These are phyloP conservation scores for Oasisia sp. DNA, from an alignment of 2,888 invertebrate species.

Conservation along the genomic window DNA sequence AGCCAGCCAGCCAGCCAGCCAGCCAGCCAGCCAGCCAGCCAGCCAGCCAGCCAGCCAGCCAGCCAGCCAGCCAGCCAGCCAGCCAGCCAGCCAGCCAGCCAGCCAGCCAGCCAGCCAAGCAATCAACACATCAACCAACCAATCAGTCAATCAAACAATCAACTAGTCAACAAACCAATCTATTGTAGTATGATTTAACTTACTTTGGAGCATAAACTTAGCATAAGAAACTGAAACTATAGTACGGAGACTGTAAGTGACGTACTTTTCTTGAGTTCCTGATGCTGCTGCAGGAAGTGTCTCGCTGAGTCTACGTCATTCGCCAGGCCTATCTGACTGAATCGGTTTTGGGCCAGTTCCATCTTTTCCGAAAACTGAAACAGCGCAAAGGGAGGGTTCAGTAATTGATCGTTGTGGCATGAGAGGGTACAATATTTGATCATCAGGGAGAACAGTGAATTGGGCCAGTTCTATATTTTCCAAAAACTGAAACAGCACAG, in stretches of 20 bases:
- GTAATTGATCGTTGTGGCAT: background rate
- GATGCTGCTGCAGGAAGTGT: conserved; percentile 76
- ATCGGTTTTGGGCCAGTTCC: conserved; percentile 76
- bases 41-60: too few relatives aligned
- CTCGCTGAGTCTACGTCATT: conserved; percentile 79
- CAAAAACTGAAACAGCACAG: conserved; percentile 70
- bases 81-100: too few relatives aligned
- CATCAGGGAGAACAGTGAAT: conserved; percentile 30
- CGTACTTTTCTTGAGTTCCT: conserved; percentile 71
- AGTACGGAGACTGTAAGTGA: background rate
- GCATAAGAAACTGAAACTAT: too few relatives aligned
- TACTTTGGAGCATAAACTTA: too few relatives aligned
- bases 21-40: too few relatives aligned
- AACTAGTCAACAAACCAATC: too few relatives aligned
- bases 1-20: too few relatives aligned
- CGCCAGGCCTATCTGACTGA: conserved; percentile 76
- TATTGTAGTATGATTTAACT: too few relatives aligned
- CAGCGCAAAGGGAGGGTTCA: background rate
- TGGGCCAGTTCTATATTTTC: conserved; percentile 77
- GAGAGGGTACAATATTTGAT: background rate
- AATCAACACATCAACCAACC: too few relatives aligned
- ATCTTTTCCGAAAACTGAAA: conserved; percentile 76
- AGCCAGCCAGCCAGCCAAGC: too few relatives aligned
- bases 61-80: too few relatives aligned
- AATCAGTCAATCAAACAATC: too few relatives aligned